Conservation (phyloP, 2,797 vertebrate genomes). For the Acomys russatus region DNA sequence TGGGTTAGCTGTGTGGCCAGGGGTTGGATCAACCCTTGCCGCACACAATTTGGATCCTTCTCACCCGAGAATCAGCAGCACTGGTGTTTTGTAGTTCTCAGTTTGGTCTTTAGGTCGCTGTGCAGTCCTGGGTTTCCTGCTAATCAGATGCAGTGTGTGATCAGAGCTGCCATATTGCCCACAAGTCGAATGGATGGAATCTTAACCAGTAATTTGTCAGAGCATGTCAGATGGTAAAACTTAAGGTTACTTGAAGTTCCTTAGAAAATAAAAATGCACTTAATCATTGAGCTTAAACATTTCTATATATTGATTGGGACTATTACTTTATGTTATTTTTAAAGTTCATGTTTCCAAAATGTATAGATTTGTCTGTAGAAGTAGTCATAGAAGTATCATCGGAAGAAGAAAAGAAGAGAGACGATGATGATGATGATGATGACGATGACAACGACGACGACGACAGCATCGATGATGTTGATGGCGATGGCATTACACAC, state of each 20-base stretch:
- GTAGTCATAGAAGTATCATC: neutral
- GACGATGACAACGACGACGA: no score
- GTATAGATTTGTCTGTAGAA: neutral
- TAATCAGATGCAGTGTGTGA: no score
- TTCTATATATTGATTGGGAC: neutral
- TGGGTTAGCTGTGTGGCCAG: no score
- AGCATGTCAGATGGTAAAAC: neutral
- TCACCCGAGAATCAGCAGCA: no score
- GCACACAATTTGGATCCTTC: no score
- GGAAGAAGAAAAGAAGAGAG: neutral
- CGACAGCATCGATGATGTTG: neutral
- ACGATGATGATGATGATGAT: neutral
- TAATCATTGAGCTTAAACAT: neutral
- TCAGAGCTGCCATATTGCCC: no score
- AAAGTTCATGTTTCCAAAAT: neutral
- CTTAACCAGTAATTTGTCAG: neutral
- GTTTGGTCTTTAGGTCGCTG: no score
- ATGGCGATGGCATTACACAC: neutral
- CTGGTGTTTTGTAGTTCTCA: no score
- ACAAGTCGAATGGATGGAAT: neutral
- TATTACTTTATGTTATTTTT: neutral
- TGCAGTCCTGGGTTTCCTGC: no score
- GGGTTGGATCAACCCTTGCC: no score
- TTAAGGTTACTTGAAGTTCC: neutral
- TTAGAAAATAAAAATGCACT: neutral